Evolutionary conservation across 2,888 invertebrate species (phyloP).

Genomic region (Epsilonema sp.): DNA sequence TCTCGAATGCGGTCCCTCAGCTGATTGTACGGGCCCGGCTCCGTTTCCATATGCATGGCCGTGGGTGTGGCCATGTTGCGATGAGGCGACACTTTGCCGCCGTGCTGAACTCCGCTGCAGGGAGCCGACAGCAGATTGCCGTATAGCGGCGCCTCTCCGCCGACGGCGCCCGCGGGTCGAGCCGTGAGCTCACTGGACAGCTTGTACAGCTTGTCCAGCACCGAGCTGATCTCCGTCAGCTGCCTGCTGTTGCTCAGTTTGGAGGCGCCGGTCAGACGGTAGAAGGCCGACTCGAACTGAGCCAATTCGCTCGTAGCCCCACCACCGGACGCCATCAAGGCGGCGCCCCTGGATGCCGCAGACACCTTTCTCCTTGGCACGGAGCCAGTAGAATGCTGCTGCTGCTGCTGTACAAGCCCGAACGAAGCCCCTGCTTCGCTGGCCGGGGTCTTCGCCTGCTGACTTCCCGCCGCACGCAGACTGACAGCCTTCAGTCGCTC

Average conservation of each 20-base stretch:
- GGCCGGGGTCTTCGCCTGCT: background rate
- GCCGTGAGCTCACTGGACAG: slow-evolving; percentile 13
- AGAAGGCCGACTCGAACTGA: background rate
- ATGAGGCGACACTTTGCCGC: background rate
- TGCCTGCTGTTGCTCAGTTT: slow-evolving; percentile 8
- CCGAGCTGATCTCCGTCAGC: slow-evolving; percentile 12
- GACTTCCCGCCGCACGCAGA: background rate
- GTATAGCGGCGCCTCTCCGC: too few relatives aligned
- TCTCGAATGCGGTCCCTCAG: slow-evolving; percentile 14
- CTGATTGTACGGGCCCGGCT: background rate
- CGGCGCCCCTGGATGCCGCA: background rate
- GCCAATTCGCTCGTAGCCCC: too few relatives aligned
- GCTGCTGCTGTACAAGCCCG: background rate
- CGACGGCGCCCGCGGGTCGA: background rate
- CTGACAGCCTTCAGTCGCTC: slow-evolving; percentile 2
- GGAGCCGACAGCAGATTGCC: too few relatives aligned
- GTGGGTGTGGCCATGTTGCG: background rate
- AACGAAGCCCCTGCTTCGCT: background rate
- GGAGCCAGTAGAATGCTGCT: background rate
- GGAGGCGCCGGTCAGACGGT: background rate
- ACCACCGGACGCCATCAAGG: too few relatives aligned
- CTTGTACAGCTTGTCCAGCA: slow-evolving; percentile 14
- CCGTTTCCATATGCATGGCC: background rate
- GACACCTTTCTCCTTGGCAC: background rate
- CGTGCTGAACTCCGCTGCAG: background rate